These are phyloP conservation scores for Echinops telfairi DNA, from an alignment of 2,113 vertebrate genomes.

Conservation along the genomic window DNA sequence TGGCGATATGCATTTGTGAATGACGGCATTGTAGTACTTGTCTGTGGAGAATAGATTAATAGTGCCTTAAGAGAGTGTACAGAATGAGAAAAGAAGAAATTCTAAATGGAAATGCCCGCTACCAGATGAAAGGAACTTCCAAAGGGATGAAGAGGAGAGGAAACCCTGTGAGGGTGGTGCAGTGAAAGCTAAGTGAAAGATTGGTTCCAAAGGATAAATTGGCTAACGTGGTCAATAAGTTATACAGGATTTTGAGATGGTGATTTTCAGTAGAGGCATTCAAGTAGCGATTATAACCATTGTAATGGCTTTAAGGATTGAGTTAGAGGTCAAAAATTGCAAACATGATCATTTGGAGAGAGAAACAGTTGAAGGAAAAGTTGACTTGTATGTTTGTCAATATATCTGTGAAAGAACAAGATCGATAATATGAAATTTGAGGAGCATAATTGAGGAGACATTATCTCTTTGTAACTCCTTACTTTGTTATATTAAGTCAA, in stretches of 20 bases:
- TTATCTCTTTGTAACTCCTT: background rate
- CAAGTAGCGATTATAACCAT: background rate
- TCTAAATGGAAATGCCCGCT: no score
- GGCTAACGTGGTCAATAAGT: background rate
- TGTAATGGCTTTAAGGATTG: background rate
- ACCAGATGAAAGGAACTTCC: background rate
- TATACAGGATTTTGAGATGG: background rate
- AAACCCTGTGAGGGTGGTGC: background rate
- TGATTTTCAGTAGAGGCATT: background rate
- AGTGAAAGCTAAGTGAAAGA: background rate
- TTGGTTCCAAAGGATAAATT: background rate
- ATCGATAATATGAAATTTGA: no score
- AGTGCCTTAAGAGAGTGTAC: no score
- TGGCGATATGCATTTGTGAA: no score
- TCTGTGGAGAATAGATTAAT: no score
- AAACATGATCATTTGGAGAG: background rate
- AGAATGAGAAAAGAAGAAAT: no score
- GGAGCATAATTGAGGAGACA: fast-evolving
- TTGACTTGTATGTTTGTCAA: background rate
- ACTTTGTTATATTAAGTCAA: background rate
- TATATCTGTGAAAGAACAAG: background rate
- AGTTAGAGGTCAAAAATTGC: background rate
- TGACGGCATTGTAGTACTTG: no score
- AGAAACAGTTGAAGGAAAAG: background rate
- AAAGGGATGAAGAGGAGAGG: background rate